Percentiles rank a stretch among this genome's conserved stretches.
These are phyloP conservation scores for Mesocricetus auratus DNA, from an alignment of 2,113 vertebrate species.

Conservation along the genomic window DNA sequence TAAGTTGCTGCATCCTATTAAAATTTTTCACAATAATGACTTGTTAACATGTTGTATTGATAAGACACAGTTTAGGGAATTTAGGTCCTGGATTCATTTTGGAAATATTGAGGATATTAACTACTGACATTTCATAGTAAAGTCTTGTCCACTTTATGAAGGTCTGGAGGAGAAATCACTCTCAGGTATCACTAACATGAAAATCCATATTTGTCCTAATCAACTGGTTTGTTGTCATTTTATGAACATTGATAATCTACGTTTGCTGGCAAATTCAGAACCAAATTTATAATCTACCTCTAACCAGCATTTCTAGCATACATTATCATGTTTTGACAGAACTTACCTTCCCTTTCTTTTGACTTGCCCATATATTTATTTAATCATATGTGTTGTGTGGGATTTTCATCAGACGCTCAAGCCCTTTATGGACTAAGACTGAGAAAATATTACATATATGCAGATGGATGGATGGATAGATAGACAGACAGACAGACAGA, in stretches of 20 bases:
- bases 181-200: constrained; percentile 3
- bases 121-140: neutral
- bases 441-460: constrained; percentile 33
- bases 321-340: constrained; percentile 20
- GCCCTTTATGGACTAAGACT: neutral
- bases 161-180: constrained; percentile 14
- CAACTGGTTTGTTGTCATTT: constrained; percentile 18
- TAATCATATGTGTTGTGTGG: constrained; percentile 8
- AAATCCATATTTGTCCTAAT: constrained; percentile 28
- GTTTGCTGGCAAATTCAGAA: constrained; percentile 48
- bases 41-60: constrained; percentile 25
- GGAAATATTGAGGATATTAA: constrained; percentile 34
- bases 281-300: constrained; percentile 25
- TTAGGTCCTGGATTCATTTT: constrained; percentile 56
- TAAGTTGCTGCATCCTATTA: neutral
- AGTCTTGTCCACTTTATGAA: neutral
- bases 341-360: constrained; percentile 50
- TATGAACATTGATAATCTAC: neutral
- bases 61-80: constrained; percentile 42
- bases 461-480: neutral
- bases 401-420: constrained; percentile 46
- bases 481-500: too few relatives aligned
- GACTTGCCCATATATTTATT: constrained; percentile 50
- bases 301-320: neutral
- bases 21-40: constrained; percentile 17